Percentiles rank a stretch among this genome's conserved stretches.
These are phyloP conservation scores for Drosophila monieri DNA, from an alignment of 2,888 invertebrate species.

Conservation along the genomic window DNA sequence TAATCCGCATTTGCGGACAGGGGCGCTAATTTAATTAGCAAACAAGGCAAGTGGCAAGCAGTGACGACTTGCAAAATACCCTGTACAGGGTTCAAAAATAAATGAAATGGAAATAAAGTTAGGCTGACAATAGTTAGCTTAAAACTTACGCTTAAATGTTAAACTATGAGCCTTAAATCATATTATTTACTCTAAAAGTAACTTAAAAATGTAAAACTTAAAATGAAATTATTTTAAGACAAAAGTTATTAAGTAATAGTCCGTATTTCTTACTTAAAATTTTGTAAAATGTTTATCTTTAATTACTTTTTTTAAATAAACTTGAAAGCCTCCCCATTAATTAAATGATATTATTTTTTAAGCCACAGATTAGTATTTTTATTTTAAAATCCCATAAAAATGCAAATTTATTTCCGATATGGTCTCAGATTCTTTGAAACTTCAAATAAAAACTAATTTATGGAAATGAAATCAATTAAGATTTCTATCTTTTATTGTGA, in stretches of 20 bases:
- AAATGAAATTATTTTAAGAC: too few species aligned
- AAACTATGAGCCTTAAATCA: too few species aligned
- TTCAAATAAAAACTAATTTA: slow-evolving; percentile 1
- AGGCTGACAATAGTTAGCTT: background rate
- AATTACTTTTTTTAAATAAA: too few species aligned
- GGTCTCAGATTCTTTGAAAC: background rate
- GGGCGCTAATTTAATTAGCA: slow-evolving; percentile 74
- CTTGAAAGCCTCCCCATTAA: background rate
- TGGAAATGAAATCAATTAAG: background rate
- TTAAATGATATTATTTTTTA: too few species aligned
- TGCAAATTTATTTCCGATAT: background rate
- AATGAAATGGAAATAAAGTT: background rate
- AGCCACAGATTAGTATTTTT: too few species aligned
- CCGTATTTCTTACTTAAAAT: too few species aligned
- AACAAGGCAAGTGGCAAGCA: slow-evolving; percentile 4
- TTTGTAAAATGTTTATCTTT: too few species aligned
- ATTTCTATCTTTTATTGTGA: too few species aligned
- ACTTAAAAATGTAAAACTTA: too few species aligned
- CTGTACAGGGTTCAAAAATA: background rate
- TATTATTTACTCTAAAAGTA: too few species aligned
- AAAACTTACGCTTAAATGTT: too few species aligned
- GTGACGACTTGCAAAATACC: background rate
- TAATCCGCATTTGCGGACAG: slow-evolving; percentile 71
- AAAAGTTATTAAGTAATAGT: too few species aligned
- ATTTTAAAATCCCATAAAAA: background rate